A percentile compares a stretch with the other conserved stretches of the same genome.
These are phyloP conservation scores for Cepphus grylle DNA, from an alignment of 2,113 vertebrate genomes.

Conservation along the genomic window DNA sequence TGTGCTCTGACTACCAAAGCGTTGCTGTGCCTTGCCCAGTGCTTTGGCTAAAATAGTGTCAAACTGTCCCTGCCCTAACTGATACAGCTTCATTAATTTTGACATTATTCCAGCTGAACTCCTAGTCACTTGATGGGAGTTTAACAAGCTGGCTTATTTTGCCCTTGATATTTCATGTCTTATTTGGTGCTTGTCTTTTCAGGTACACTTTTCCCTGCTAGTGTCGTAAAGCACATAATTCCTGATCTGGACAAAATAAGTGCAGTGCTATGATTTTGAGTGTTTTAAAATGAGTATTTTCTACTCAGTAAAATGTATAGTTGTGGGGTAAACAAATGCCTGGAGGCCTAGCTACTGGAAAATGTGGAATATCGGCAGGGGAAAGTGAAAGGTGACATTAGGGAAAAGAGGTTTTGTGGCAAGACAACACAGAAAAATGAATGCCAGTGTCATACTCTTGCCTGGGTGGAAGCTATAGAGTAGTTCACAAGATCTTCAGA, in stretches of 20 bases:
- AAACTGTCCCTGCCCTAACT: not conserved
- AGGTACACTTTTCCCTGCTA: not conserved
- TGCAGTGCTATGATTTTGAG: not conserved
- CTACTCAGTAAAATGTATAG: not conserved
- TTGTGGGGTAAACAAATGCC: not conserved
- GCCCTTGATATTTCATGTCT: not conserved
- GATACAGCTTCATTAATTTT: not conserved
- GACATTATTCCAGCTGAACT: not conserved
- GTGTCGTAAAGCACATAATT: fast-evolving
- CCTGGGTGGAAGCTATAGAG: not conserved
- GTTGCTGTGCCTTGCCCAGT: not conserved
- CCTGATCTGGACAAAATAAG: not conserved
- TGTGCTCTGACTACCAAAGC: not conserved
- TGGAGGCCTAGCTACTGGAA: not conserved
- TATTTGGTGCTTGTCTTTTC: not conserved
- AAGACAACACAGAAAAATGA: not conserved
- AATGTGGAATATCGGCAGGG: fast-evolving
- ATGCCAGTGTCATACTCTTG: fast-evolving
- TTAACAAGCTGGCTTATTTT: not conserved
- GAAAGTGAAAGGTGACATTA: not conserved
- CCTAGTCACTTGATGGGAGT: not conserved
- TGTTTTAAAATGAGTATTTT: not conserved
- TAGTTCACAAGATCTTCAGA: not conserved
- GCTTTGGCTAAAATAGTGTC: not conserved
- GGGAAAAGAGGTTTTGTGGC: not conserved